phyloP scores from a whole-genome alignment of 2,113 vertebrate species.

The Solea senegalensis region DNA sequence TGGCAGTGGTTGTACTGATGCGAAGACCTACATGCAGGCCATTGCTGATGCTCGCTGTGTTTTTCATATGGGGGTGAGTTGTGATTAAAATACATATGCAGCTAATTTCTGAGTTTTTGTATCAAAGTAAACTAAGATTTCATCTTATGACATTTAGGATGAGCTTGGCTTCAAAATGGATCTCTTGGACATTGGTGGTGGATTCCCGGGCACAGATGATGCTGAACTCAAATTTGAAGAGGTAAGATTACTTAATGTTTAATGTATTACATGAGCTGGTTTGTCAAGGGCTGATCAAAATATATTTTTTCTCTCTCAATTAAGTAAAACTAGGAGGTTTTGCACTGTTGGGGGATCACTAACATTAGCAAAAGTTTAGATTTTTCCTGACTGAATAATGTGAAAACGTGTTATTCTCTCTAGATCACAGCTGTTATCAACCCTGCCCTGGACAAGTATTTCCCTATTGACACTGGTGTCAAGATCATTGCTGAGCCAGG shows the following conservation, averaged over 20 bases:
- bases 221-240: constrained; percentile 96
- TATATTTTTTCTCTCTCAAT: too few species aligned
- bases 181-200: constrained; percentile 95
- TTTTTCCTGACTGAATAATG: not conserved
- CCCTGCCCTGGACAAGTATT: constrained; percentile 94
- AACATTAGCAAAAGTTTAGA: not conserved
- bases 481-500: constrained; percentile 94
- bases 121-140: not conserved
- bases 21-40: constrained; percentile 89
- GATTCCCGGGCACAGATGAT: constrained; percentile 97
- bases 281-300: too few species aligned
- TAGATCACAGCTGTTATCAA: constrained; percentile 93
- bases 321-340: too few species aligned
- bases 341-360: too few species aligned
- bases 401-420: not conserved
- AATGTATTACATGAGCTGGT: too few species aligned
- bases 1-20: constrained; percentile 95
- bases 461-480: constrained; percentile 88
- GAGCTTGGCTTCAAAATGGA: constrained; percentile 93
- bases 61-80: constrained; percentile 95
- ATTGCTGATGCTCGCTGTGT: constrained; percentile 93
- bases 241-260: constrained; percentile 73
- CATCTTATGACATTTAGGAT: constrained; percentile 70
- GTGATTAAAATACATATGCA: not conserved
- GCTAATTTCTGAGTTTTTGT: not conserved